Percentiles rank a stretch among this genome's conserved stretches.
phyloP scores from a whole-genome alignment of 1,140 invertebrate genomes.

The Zophobas morio region DNA sequence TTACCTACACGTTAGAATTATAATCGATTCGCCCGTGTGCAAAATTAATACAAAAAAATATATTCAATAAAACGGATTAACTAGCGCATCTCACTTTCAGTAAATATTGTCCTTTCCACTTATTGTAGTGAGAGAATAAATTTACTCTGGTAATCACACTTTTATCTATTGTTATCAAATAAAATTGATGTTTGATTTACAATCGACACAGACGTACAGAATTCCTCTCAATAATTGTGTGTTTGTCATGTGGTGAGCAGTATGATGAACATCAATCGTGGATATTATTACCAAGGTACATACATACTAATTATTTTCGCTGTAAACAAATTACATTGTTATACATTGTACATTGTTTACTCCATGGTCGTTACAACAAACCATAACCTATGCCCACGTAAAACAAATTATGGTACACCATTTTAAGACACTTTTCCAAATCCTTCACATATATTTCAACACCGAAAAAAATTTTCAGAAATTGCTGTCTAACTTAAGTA shows the following conservation, averaged over 20 bases:
- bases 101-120: constrained; percentile 28
- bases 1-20: no score
- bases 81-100: background rate
- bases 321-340: background rate
- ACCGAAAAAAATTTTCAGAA: no score
- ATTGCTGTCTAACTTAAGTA: no score
- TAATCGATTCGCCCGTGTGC: no score
- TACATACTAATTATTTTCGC: background rate
- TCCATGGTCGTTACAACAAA: no score
- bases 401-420: no score
- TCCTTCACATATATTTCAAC: no score
- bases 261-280: constrained; percentile 21
- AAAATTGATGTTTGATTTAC: constrained; percentile 24
- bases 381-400: no score
- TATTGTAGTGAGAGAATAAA: constrained; percentile 17
- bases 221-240: constrained; percentile 11
- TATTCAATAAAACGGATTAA: no score
- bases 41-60: no score
- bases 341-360: no score
- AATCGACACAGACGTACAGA: constrained; percentile 10
- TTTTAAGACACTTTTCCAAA: no score
- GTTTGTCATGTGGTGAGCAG: constrained; percentile 6
- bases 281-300: constrained; percentile 33
- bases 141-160: constrained; percentile 10
- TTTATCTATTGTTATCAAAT: constrained; percentile 37